Evolutionary conservation across 2,797 vertebrate species (phyloP).

Genomic region (Anguilla obscura): DNA sequence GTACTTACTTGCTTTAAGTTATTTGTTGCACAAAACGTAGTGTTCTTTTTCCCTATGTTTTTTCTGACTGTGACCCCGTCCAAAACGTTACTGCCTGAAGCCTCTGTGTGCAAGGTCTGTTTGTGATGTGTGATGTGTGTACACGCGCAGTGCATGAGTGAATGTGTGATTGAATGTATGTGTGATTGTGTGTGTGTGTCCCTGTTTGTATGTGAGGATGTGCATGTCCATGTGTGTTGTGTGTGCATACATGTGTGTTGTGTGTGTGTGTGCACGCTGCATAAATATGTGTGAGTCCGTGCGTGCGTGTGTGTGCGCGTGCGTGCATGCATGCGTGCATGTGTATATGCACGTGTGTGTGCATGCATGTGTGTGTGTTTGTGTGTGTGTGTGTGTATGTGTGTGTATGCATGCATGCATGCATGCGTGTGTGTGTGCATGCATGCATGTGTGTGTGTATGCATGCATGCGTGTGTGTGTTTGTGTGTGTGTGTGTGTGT

Average conservation of each 20-base stretch:
- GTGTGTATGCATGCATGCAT: not conserved
- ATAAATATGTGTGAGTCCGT: not conserved
- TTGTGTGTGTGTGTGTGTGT: not conserved
- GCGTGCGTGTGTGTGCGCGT: not conserved
- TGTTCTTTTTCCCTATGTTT: not conserved
- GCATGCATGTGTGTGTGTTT: no score
- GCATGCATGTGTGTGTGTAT: not conserved
- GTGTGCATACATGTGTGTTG: not conserved
- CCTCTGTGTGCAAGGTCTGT: no score
- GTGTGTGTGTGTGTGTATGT: not conserved
- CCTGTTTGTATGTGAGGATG: not conserved
- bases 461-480: slow-evolving; percentile 26
- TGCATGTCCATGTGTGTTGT: not conserved
- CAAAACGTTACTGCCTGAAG: not conserved
- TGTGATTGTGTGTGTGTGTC: not conserved
- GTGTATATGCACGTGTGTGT: no score
- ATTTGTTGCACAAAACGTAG: not conserved
- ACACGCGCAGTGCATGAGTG: not conserved
- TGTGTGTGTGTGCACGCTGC: not conserved
- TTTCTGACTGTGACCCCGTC: not conserved
- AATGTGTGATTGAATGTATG: not conserved
- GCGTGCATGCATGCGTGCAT: no score
- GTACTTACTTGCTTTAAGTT: not conserved
- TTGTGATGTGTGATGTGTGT: not conserved
- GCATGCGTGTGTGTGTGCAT: not conserved